Evolutionary conservation across 2,888 invertebrate genomes (phyloP), one percentile per base, ranked within the genome.

Genomic region (Drosophila putrida): DNA sequence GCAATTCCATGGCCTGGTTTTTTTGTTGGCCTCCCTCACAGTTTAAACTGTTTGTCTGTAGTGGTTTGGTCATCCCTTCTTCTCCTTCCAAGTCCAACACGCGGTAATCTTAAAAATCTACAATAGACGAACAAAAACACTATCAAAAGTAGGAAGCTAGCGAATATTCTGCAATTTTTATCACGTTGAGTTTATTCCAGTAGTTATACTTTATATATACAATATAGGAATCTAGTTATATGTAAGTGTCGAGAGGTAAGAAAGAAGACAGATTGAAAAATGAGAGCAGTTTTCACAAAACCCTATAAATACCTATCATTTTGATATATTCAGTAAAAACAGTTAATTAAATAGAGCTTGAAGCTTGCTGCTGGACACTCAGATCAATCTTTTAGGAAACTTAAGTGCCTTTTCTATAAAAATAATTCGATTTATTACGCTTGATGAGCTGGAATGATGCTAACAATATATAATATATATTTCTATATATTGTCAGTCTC

Each of bases 11-110:
- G 70, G 71, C 61, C 65, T 61, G 31, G 46, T 60, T 70, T 61
- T 55, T 44, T 44, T 55, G 55, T 38, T 54, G 43, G 50, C 60
- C 86, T 61, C 78, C 88, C 68, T 58, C 67, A 68, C 78, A 71
- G 74, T 83, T 88, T 70, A 75, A 84, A 88, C 83, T 86, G 80
- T 80, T 83, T 83, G 88, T 88, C 77, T 72, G 77, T 44, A 64
- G 81, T 68, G 60, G 66, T 50, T 66, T 61, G 78, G 81, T 67
- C 75, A 75, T 73, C 66, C 54, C 70, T 63, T 50, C 44, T 39
- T 31, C 60, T 36, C 44, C 20, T 51, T 67, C 31, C 70, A 51
- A 72, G 72, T 86, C 83, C 88, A 84, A 73, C 70, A 64, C 71
- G 71, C 67, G 82, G 75, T 71, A 84, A 83, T 75, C 79, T 70